phyloP scores from a whole-genome alignment of 1,140 invertebrate species.

The Leucophenga varia region DNA sequence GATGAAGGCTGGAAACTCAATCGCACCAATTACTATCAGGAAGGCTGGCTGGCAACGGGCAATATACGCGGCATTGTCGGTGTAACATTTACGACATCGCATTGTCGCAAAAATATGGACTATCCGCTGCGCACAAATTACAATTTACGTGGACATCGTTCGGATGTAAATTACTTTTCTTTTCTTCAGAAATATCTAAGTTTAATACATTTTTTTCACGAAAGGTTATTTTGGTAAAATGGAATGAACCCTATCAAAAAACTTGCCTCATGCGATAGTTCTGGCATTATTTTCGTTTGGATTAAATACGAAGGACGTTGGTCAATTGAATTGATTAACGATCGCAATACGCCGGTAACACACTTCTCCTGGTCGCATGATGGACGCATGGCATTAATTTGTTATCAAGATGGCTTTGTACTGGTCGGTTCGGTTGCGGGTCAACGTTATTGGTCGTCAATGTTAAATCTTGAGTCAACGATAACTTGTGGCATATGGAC shows the following conservation, averaged over 20 bases:
- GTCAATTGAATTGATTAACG: constrained; percentile 99
- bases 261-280: constrained; percentile 94
- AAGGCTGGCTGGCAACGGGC: constrained; percentile 96
- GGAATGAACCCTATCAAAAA: constrained; percentile 99
- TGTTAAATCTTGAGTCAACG: constrained; percentile 88
- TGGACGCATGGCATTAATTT: constrained; percentile 96
- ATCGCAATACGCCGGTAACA: constrained; percentile 92
- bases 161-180: constrained; percentile 72
- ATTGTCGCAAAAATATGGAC: constrained; percentile 79
- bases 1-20: constrained; percentile 92
- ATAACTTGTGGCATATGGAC: constrained; percentile 98
- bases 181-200: neutral
- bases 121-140: constrained; percentile 92
- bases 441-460: constrained; percentile 97
- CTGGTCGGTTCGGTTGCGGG: constrained; percentile 95
- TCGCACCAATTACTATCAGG: constrained; percentile 93
- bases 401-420: constrained; percentile 97
- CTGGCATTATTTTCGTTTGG: constrained; percentile 98
- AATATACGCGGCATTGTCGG: constrained; percentile 93
- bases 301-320: constrained; percentile 98
- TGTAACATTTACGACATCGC: constrained; percentile 93
- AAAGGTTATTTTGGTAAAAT: constrained; percentile 93
- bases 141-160: constrained; percentile 94
- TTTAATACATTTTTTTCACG: neutral
- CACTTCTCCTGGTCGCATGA: constrained; percentile 99